phyloP scores from a whole-genome alignment of 2,888 invertebrate genomes.

The Plebejus anna region DNA sequence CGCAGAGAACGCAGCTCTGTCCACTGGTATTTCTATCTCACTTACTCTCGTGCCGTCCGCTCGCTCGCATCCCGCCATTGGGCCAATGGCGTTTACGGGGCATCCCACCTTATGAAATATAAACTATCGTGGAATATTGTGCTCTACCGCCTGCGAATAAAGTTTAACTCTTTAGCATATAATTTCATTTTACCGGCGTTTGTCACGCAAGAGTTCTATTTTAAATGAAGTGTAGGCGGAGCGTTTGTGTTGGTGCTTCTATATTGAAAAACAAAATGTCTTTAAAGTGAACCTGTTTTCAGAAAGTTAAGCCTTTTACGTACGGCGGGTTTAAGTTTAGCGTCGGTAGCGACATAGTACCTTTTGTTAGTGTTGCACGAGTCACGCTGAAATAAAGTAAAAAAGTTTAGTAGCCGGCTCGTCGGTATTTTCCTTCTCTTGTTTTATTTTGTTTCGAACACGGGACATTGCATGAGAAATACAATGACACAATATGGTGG shows the following conservation, averaged over 20 bases:
- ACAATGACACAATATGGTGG: slow-evolving; percentile 76
- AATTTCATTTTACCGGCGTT: slow-evolving; percentile 76
- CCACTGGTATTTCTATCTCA: slow-evolving; percentile 56
- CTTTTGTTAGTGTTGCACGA: slow-evolving; percentile 50
- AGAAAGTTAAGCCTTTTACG: slow-evolving; percentile 78
- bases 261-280: slow-evolving; percentile 78
- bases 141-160: slow-evolving; percentile 72
- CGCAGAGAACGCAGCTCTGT: not conserved
- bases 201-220: slow-evolving; percentile 80
- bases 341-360: slow-evolving; percentile 62
- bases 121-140: slow-evolving; percentile 71
- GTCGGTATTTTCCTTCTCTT: slow-evolving; percentile 75
- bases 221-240: slow-evolving; percentile 80
- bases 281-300: slow-evolving; percentile 76
- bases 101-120: slow-evolving; percentile 76
- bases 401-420: slow-evolving; percentile 77
- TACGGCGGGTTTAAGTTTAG: slow-evolving; percentile 68
- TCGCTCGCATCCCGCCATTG: slow-evolving; percentile 74
- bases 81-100: slow-evolving; percentile 77
- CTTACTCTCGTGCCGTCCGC: slow-evolving; percentile 71
- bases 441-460: slow-evolving; percentile 74
- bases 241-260: slow-evolving; percentile 72
- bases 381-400: slow-evolving; percentile 69
- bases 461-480: slow-evolving; percentile 78
- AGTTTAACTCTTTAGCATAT: slow-evolving; percentile 77